Evolutionary conservation across 2,888 invertebrate species (phyloP), one percentile per base, ranked within the genome.

Genomic region (Netelia virgata): DNA sequence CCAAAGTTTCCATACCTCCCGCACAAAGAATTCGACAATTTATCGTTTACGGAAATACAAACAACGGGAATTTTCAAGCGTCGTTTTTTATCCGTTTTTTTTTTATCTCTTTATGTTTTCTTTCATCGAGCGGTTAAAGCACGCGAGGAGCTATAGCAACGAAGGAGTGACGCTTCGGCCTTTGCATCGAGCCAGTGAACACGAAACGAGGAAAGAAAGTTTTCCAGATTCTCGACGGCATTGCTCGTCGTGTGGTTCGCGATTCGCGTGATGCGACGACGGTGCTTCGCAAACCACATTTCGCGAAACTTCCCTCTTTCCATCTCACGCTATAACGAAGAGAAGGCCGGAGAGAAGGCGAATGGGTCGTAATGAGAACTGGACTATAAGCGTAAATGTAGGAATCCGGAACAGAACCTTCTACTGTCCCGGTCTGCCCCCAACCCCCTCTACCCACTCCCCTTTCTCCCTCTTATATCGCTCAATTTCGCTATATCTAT

Each of bases 241-340:
- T 84, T 84, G 75, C 80, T 84, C 79, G 76, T 80, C 79, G 69
- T 59, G 18, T 57, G 57, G 74, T 61, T 64, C 43, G 70, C 63
- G 66, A 57, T 70, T 75, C 53, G 64, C 79, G 75, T 72, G 83
- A 72, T 83, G 76, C 72, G 72, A 80, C 72, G 76, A 28, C 28
- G 75, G 80, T 84, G 72, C 72, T 80, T 84, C 61, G 75, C 43
- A 76, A 84, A 76, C 79, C 75, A 73, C 76, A 84, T 84, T 84
- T 80, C 66, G 75, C 72, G 72, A 80, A 80, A 84, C 50, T 72
- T 83, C 20, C 55, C 18, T 41, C 53, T 63, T 68, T 53, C 61
- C 47, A 53, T 43, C 23, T 28, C 53, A 50, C n/a, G 50, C 55
- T 28, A 43, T 55, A 16, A 55, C n/a, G 9, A 57, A 57, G 16